Percentiles rank a stretch among this genome's conserved stretches.
These are phyloP conservation scores for Mesoligia furuncula DNA, from an alignment of 2,888 invertebrate genomes.

Conservation along the genomic window DNA sequence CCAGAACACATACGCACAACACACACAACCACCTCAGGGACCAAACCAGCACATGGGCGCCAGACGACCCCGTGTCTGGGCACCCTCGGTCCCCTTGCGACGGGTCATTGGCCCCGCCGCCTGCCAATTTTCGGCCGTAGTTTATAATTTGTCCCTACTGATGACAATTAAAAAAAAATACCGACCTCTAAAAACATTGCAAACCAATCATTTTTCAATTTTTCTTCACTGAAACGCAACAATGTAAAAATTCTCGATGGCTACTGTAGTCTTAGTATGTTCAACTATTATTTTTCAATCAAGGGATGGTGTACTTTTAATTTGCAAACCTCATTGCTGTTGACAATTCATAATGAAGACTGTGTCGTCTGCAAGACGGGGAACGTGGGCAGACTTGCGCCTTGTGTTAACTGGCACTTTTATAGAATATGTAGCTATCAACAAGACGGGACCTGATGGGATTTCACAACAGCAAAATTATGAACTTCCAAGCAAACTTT, in stretches of 20 bases:
- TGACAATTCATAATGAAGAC: slow-evolving; percentile 40
- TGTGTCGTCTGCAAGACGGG: slow-evolving; percentile 17
- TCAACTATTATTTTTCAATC: slow-evolving; percentile 58
- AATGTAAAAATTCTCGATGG: neutral
- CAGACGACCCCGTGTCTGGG: no score
- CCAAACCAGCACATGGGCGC: no score
- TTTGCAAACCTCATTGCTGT: slow-evolving; percentile 39
- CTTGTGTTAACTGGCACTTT: neutral
- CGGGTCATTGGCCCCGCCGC: no score
- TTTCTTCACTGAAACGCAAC: neutral
- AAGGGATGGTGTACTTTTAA: slow-evolving; percentile 48
- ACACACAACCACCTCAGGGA: no score
- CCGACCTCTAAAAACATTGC: neutral
- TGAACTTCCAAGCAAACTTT: no score
- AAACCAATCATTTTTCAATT: slow-evolving; percentile 6
- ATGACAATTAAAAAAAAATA: neutral
- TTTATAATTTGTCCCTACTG: no score
- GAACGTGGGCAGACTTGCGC: slow-evolving; percentile 32
- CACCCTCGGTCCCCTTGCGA: no score
- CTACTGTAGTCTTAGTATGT: neutral
- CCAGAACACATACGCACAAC: no score
- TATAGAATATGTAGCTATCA: no score
- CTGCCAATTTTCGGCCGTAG: no score
- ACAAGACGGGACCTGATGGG: no score
- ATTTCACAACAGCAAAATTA: no score